Percentiles rank a stretch among this genome's conserved stretches.
Evolutionary conservation across 2,888 invertebrate species (phyloP).

Genomic region (Mayetiola destructor): DNA sequence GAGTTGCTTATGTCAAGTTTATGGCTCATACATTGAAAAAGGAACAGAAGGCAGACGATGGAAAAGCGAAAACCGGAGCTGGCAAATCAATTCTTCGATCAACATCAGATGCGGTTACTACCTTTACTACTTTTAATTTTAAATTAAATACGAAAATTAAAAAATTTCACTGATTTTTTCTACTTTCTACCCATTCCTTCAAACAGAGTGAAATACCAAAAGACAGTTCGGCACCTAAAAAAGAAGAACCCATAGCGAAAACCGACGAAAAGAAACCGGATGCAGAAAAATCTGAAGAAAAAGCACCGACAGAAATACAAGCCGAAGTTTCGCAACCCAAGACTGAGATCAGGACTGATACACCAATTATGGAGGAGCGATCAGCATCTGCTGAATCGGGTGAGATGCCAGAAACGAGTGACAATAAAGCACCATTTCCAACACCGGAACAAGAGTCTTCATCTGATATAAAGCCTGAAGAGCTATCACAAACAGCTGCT

Average conservation of each 20-base stretch:
- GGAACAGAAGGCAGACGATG: conserved; percentile 12
- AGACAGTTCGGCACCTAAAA: conserved; percentile 14
- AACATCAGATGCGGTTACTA: not conserved
- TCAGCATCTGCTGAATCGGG: conserved; percentile 3
- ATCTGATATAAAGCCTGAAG: not conserved
- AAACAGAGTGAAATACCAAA: conserved; percentile 38
- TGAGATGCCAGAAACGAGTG: not conserved
- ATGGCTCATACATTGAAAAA: conserved; percentile 51
- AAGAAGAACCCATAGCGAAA: not conserved
- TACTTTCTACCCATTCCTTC: conserved; percentile 26
- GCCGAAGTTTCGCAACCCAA: not conserved
- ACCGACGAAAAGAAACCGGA: not conserved
- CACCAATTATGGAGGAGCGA: conserved; percentile 16
- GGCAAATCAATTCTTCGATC: conserved; percentile 1
- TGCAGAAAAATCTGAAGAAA: conserved; percentile 1
- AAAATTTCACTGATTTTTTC: conserved; percentile 23
- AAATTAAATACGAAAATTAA: not conserved
- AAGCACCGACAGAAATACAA: conserved; percentile 15
- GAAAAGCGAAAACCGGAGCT: not conserved
- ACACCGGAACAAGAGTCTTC: not conserved
- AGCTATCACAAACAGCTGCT: too few relatives aligned
- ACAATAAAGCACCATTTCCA: not conserved
- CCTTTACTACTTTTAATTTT: not conserved
- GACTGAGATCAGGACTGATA: not conserved
- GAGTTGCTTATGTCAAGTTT: conserved; percentile 77